Evolutionary conservation across 2,888 invertebrate genomes (phyloP).

Genomic region (Herminia tarsipennalis): DNA sequence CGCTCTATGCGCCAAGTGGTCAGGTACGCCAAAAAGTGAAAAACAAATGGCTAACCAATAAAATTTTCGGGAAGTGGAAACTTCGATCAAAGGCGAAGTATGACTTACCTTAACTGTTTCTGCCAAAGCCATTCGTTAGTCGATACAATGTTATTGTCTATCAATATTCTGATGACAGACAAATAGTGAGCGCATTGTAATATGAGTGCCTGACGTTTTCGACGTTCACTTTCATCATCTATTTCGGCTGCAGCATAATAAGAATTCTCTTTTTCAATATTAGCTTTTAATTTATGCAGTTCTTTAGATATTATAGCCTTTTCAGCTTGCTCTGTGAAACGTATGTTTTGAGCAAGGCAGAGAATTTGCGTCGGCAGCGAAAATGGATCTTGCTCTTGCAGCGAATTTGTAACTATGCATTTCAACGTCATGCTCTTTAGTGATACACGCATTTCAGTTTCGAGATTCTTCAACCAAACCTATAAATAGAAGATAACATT

Average conservation of each 20-base stretch:
- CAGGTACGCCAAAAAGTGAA: too few species aligned
- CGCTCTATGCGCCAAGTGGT: too few species aligned
- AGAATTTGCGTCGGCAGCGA: constrained; percentile 91
- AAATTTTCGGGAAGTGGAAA: too few species aligned
- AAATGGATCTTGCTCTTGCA: constrained; percentile 79
- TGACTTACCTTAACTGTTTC: constrained; percentile 93
- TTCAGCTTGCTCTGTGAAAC: constrained; percentile 94
- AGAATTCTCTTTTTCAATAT: constrained; percentile 80
- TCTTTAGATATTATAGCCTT: constrained; percentile 90
- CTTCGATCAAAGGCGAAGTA: too few species aligned
- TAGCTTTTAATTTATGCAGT: constrained; percentile 82
- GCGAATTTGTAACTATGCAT: constrained; percentile 77
- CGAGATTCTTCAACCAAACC: constrained; percentile 92
- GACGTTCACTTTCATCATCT: constrained; percentile 87
- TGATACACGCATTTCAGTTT: constrained; percentile 90
- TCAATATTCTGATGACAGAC: constrained; percentile 91
- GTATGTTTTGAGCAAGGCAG: constrained; percentile 93
- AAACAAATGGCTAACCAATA: not conserved
- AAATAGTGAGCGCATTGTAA: constrained; percentile 97
- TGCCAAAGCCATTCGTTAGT: constrained; percentile 96
- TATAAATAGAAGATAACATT: constrained; percentile 53
- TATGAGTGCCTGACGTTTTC: constrained; percentile 96
- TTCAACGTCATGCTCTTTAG: constrained; percentile 88
- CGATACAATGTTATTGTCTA: constrained; percentile 88
- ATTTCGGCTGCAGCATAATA: constrained; percentile 81